Evolutionary conservation across 2,113 vertebrate species (phyloP).

Genomic region (Pungitius pungitius): DNA sequence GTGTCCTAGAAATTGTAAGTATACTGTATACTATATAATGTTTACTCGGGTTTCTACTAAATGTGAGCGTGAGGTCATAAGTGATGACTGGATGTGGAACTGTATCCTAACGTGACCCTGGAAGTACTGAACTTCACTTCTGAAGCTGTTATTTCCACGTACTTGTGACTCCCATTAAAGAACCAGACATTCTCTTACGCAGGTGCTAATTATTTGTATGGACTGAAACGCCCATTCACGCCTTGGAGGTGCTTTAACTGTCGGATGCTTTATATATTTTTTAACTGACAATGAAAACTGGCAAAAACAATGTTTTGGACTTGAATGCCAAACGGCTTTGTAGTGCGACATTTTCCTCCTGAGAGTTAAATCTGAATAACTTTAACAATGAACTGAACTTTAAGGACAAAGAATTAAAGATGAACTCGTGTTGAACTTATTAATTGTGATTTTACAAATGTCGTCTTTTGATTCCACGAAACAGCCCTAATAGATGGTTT

Average conservation of each 20-base stretch:
- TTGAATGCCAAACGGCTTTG: background rate
- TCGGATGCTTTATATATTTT: background rate
- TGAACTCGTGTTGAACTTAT: background rate
- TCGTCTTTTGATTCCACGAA: slow-evolving; percentile 15
- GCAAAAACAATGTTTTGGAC: background rate
- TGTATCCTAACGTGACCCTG: background rate
- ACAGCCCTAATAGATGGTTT: slow-evolving; percentile 8
- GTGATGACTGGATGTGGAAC: background rate
- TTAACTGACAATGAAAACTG: background rate
- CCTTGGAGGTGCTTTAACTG: background rate
- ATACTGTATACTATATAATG: background rate
- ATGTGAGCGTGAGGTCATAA: background rate
- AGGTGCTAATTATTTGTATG: background rate
- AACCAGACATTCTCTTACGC: background rate
- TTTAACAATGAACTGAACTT: background rate
- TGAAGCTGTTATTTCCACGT: background rate
- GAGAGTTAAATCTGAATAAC: background rate
- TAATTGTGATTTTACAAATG: background rate
- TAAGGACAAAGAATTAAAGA: background rate
- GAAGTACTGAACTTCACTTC: background rate
- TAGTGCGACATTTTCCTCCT: background rate
- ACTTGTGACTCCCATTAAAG: background rate
- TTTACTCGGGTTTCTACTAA: background rate
- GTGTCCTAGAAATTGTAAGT: background rate
- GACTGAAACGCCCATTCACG: background rate